A percentile compares a stretch with the other conserved stretches of the same genome.
Conservation (phyloP, 2,113 vertebrate species). For the Arvicanthis niloticus region DNA sequence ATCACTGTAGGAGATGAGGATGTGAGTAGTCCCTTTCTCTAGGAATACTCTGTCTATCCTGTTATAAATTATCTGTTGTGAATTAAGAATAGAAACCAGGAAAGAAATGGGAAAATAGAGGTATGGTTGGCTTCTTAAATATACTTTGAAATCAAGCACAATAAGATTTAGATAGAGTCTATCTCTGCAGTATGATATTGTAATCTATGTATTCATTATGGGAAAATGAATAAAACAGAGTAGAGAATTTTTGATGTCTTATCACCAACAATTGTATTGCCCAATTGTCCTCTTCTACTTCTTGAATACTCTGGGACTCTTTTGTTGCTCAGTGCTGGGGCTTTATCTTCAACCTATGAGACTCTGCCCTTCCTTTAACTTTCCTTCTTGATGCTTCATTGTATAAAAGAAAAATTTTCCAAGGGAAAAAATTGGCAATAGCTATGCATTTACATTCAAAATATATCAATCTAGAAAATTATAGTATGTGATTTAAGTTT, state of each 20-base stretch:
- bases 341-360: neutral
- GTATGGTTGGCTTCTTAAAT: neutral
- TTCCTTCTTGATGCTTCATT: neutral
- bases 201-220: neutral
- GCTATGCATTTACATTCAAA: conserved; percentile 8
- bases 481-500: neutral
- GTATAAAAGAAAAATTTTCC: neutral
- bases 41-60: neutral
- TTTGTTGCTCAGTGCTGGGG: neutral
- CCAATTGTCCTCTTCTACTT: neutral
- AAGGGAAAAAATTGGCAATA: neutral
- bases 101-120: neutral
- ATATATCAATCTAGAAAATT: conserved; percentile 8
- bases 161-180: neutral
- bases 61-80: neutral
- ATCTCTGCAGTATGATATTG: neutral
- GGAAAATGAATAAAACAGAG: neutral
- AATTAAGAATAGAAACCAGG: neutral
- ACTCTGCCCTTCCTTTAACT: neutral
- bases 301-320: neutral
- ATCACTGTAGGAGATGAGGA: neutral
- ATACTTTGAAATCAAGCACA: neutral
- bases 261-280: neutral
- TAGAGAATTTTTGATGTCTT: neutral
- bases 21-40: neutral